phyloP scores from a whole-genome alignment of 1,140 invertebrate species.

The Hermetia illucens region DNA sequence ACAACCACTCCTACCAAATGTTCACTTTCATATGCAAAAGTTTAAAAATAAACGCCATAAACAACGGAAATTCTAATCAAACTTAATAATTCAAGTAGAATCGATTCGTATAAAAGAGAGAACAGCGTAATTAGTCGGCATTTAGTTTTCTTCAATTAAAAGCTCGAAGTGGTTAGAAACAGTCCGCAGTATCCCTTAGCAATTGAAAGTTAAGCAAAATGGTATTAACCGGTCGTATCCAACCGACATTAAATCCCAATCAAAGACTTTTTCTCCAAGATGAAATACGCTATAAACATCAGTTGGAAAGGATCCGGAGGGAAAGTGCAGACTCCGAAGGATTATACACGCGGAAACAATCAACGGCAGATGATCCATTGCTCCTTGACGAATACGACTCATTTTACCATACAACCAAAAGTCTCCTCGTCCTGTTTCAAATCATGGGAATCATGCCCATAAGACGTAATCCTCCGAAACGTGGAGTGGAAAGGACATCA shows the following conservation, averaged over 20 bases:
- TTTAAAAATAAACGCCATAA: too few species aligned
- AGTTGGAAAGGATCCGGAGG: conserved; percentile 15
- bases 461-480: conserved; percentile 34
- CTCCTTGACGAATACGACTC: conserved; percentile 36
- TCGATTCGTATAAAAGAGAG: too few species aligned
- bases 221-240: background rate
- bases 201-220: too few species aligned
- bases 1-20: too few species aligned
- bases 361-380: conserved; percentile 11
- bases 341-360: background rate
- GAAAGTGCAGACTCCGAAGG: too few species aligned
- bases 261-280: conserved; percentile 28
- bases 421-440: conserved; percentile 41
- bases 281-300: conserved; percentile 22
- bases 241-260: conserved; percentile 26
- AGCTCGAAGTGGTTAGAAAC: too few species aligned
- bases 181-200: too few species aligned
- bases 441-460: conserved; percentile 48
- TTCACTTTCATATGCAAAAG: too few species aligned
- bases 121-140: too few species aligned
- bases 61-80: too few species aligned
- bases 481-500: conserved; percentile 31
- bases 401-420: conserved; percentile 43
- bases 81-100: too few species aligned
- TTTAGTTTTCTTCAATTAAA: too few species aligned